Percentiles rank a stretch among this genome's conserved stretches.
Evolutionary conservation across 2,888 invertebrate genomes (phyloP).

Genomic region (Cheilosia pagana): DNA sequence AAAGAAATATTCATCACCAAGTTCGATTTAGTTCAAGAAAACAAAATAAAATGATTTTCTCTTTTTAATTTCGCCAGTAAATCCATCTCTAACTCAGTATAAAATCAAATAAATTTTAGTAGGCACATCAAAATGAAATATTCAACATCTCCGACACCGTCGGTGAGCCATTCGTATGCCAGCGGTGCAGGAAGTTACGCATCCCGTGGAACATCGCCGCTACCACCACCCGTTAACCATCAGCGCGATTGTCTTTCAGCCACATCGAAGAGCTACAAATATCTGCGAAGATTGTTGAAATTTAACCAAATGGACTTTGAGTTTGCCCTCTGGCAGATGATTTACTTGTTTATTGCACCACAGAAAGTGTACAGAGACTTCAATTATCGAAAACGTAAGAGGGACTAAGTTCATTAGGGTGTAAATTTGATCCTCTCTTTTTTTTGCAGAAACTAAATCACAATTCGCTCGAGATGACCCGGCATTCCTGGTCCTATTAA

Average conservation of each 20-base stretch:
- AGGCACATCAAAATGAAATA: constrained; percentile 85
- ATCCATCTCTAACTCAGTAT: neutral
- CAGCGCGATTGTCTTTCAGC: constrained; percentile 91
- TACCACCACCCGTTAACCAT: constrained; percentile 88
- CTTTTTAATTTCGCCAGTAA: constrained; percentile 21
- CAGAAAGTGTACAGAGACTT: constrained; percentile 99
- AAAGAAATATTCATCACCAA: constrained; percentile 51
- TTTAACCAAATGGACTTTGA: constrained; percentile 99
- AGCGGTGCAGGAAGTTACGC: constrained; percentile 76
- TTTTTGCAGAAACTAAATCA: constrained; percentile 94
- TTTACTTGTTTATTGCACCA: constrained; percentile 96
- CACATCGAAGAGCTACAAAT: constrained; percentile 94
- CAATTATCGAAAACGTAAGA: constrained; percentile 97
- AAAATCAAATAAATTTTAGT: neutral
- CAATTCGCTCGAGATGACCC: constrained; percentile 99
- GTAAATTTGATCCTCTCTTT: neutral
- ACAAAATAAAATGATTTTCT: constrained; percentile 54
- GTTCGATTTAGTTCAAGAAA: constrained; percentile 44
- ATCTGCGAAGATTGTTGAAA: constrained; percentile 92
- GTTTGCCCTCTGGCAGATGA: constrained; percentile 99
- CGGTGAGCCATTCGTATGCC: constrained; percentile 82
- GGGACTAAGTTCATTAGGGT: constrained; percentile 8
- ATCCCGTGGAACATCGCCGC: constrained; percentile 86
- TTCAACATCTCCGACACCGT: constrained; percentile 86
- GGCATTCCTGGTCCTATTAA: constrained; percentile 96